A percentile compares a stretch with the other conserved stretches of the same genome.
These are phyloP conservation scores for Rambutsinella grinnellia DNA, from an alignment of 2,888 invertebrate species.

Conservation along the genomic window DNA sequence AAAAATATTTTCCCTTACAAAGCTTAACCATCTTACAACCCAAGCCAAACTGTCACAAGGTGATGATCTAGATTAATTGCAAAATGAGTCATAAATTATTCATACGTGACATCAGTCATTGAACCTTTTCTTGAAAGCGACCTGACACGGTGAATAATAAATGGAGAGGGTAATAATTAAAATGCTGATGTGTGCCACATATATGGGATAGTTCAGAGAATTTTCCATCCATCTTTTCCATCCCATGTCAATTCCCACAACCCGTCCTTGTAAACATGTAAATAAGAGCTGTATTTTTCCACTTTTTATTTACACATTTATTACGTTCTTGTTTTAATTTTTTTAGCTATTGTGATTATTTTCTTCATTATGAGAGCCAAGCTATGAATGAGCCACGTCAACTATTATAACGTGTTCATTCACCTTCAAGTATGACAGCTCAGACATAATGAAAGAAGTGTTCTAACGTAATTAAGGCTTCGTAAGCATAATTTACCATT, in stretches of 20 bases:
- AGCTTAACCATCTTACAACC: no score
- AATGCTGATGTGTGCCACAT: neutral
- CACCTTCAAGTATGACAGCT: slow-evolving; percentile 21
- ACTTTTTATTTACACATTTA: no score
- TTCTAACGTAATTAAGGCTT: neutral
- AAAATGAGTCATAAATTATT: slow-evolving; percentile 45
- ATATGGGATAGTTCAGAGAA: neutral
- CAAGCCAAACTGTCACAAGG: slow-evolving; percentile 37
- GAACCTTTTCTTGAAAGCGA: slow-evolving; percentile 3
- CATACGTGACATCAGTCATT: slow-evolving; percentile 32
- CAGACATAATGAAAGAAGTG: slow-evolving; percentile 33
- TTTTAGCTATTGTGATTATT: no score
- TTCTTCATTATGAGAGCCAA: no score
- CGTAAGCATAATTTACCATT: neutral
- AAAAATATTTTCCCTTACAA: no score
- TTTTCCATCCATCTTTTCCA: neutral
- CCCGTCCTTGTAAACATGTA: no score
- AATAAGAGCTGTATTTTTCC: no score
- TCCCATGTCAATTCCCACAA: neutral
- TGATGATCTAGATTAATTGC: slow-evolving; percentile 57
- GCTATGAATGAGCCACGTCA: slow-evolving; percentile 18
- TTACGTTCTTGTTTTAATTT: no score
- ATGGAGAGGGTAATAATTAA: neutral
- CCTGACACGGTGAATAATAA: neutral
- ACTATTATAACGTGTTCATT: slow-evolving; percentile 26